Evolutionary conservation across 2,888 invertebrate species (phyloP), one percentile per base, ranked within the genome.

Genomic region (Bimastos eiseni): DNA sequence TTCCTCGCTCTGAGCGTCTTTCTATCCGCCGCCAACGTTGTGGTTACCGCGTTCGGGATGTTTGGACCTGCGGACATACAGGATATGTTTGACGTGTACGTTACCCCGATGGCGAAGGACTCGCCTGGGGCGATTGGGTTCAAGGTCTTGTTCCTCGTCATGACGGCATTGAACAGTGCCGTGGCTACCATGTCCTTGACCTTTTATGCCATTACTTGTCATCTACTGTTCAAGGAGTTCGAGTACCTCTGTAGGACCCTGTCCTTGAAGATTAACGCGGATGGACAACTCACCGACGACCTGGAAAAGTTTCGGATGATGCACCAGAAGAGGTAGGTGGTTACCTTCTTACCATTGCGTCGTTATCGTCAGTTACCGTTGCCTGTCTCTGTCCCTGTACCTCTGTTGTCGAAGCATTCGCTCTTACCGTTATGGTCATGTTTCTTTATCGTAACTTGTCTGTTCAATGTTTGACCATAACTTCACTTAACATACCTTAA

Each of bases 261-360:
- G 70, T 44, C 89, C 44, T 91, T 90, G 91, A 92, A 92, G 91
- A 92, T 92, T 36, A 49, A 49, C 41, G 89, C 90, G 2, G 92
- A 92, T 55, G 92, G 92, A 24, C 38, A 88, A 13, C 91, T 92
- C 55, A 88, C 55, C 3, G 92, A 92, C 37, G 91, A 92, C 90
- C 89, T 93, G 34, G 93, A 93, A 89, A 92, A 93, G 84, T 93
- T 93, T 92, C 92, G 93, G 37, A 86, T 86, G 86, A 86, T 17
- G 37, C 86, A 86, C 24, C 86, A 86, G 86, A 86, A 17, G 86
- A 34, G 86, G 86, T 86, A 86, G 36, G 3, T 92, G 92, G 30
- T 90, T 55, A 30, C 55, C 24, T 24, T 55, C 30, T 55, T 55
- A 55, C 55, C 55, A 3, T 55, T 30, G 17, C 19, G 44, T 17